Base-by-base conservation (phyloP, 2,113 vertebrate genomes). In the Noctilio leporinus region DNA sequence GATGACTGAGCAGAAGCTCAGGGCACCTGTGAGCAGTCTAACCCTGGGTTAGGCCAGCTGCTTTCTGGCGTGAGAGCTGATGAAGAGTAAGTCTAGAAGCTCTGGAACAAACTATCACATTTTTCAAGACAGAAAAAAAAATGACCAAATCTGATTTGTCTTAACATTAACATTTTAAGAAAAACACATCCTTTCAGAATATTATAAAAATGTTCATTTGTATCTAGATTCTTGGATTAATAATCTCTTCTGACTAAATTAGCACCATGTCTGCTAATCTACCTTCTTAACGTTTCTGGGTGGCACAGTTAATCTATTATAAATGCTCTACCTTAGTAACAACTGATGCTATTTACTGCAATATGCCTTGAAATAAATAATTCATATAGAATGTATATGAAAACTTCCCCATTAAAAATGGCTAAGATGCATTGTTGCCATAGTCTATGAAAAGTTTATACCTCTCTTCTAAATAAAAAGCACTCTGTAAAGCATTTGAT, bases 1-100 rank as follows among this genome's bases (percentile, higher is more conserved):
- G 94, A 65, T 86, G 85, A 93, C 73, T 92, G 53, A 59, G 49
- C 77, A 94, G 94, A 96, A 96, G 83, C 73, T 92, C 84, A 75
- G 86, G 80, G 75, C 91, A 85, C 91, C 92, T 33, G 81, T n/a
- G 30, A 2, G 95, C 72, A 78, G 76, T 92, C 89, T 80, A 55
- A 49, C 94, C 89, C 40, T 89, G 86, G 35, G 64, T 70, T 72
- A 96, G 94, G 49, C 15, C 85, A 38, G 95, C 85, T 94, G 69
- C 86, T 86, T 91, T 70, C 94, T 20, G 90, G 93, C 97, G 92
- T 62, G 70, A 86, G 89, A 93, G 80, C 93, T 96, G 96, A 93
- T 73, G 49, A 67, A 96, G 78, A 95, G 96, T 76, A 94, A 96
- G 95, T 15, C 82, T 43, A 72, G 95, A 38, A 57, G 17, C 86